Conservation (phyloP, 2,888 invertebrate genomes). For the Esperia sulphurella region DNA sequence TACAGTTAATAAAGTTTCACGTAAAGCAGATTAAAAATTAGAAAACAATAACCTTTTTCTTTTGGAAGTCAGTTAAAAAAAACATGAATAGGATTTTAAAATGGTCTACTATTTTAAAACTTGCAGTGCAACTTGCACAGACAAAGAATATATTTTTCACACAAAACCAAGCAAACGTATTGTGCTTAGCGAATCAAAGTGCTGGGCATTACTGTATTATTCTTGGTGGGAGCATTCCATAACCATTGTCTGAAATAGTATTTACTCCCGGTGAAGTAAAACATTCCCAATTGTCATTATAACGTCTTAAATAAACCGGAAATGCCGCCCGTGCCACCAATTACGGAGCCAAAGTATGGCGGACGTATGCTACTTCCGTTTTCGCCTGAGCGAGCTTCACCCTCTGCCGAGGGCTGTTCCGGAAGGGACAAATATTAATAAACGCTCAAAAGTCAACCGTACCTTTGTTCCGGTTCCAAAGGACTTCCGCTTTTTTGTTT, state of each 20-base stretch:
- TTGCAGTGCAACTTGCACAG: background rate
- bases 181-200: background rate
- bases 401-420: conserved; percentile 65
- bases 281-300: conserved; percentile 19
- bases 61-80: background rate
- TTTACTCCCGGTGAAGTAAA: conserved; percentile 6
- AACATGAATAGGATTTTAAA: background rate
- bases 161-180: background rate
- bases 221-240: background rate
- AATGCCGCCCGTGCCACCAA: conserved; percentile 69
- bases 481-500: conserved; percentile 47
- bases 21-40: too few species aligned
- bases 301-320: conserved; percentile 52
- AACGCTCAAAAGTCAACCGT: conserved; percentile 62
- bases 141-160: background rate
- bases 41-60: too few species aligned
- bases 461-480: conserved; percentile 49
- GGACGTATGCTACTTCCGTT: conserved; percentile 75
- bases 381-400: conserved; percentile 60
- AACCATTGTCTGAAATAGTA: background rate
- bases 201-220: background rate
- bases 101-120: background rate
- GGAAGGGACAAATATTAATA: conserved; percentile 70
- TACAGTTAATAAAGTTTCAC: too few species aligned
- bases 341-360: conserved; percentile 61